Conservation (phyloP, 1,140 invertebrate genomes). For the Oryctes rhinoceros region DNA sequence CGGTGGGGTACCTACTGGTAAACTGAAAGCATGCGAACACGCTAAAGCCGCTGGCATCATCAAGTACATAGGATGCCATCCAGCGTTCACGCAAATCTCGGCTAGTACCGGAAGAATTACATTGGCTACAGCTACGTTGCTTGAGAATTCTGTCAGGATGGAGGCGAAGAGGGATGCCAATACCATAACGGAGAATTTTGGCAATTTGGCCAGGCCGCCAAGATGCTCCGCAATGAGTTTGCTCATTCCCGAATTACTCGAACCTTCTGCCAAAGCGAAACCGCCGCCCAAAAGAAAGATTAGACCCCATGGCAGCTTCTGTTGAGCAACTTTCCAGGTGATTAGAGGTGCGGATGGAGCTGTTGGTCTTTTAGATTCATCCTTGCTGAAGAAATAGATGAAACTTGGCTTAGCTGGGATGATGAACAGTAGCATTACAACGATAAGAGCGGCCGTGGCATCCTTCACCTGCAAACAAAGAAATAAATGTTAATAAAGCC, state of each 20-base stretch:
- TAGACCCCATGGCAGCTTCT: constrained; percentile 81
- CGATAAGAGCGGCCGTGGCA: constrained; percentile 82
- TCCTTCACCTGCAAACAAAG: constrained; percentile 74
- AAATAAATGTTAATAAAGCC: not conserved
- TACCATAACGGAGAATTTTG: constrained; percentile 65
- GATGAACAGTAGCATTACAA: constrained; percentile 82
- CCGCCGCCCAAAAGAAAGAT: constrained; percentile 78
- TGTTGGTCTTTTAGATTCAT: constrained; percentile 67
- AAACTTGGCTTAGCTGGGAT: constrained; percentile 81
- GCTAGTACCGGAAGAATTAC: constrained; percentile 82
- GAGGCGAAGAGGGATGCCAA: constrained; percentile 66
- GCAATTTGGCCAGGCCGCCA: constrained; percentile 65
- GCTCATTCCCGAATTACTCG: constrained; percentile 80
- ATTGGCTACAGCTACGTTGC: constrained; percentile 87
- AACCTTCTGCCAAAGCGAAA: constrained; percentile 87
- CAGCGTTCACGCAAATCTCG: constrained; percentile 67
- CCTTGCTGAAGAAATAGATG: constrained; percentile 70
- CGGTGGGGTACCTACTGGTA: constrained; percentile 87
- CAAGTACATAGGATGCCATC: constrained; percentile 84
- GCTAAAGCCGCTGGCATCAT: constrained; percentile 84
- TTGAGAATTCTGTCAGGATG: constrained; percentile 81
- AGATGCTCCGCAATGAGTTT: constrained; percentile 74
- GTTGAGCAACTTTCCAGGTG: constrained; percentile 81
- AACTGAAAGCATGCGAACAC: constrained; percentile 79
- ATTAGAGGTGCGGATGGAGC: constrained; percentile 72